Evolutionary conservation across 2,888 invertebrate genomes (phyloP), one percentile per base, ranked within the genome.

Genomic region (Prosopocoilus inquinatus): DNA sequence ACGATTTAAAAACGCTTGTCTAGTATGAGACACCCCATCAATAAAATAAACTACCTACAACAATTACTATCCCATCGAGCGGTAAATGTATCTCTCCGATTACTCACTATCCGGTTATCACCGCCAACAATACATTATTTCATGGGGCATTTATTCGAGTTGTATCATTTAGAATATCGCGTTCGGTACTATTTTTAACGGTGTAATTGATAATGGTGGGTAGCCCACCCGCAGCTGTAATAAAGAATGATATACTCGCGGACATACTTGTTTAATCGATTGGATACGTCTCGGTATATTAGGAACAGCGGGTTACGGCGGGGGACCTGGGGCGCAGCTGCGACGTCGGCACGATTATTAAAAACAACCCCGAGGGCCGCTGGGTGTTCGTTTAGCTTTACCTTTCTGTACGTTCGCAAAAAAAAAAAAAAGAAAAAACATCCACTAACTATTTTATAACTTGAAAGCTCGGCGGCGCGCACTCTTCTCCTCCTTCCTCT

Each of bases 181-280:
- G 20, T 28, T 28, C 7, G 4, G 20, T 28, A 28, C 11, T 12
- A 38, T 38, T 38, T 38, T 13, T 13, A 13, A 38, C 38, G 38
- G 11, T 11, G 38, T 38, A 41, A 41, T n/a, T 41, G 41, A 41
- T 11, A 41, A 11, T 41, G 16, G 16, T 41, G 16, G 16, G 12
- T 15, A 16, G 41, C 9, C 41, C 41, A 41, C 41, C 41, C 41
- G 41, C 41, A 41, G n/a, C 41, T 15, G 9, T 15, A 9, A 41
- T 41, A 16, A 41, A 16, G 9, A 41, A 41, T 41, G 65, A 65
- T 67, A 64, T 62, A 64, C 60, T 49, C 59, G 63, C 59, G 61
- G 64, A 67, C 64, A 64, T 67, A 65, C 67, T 70, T 68, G 68
- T 69, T 69, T 71, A 71, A 71, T 71, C 68, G 71, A 71, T 71